Evolutionary conservation across 2,113 vertebrate species (phyloP).

Genomic region (Epinephelus fuscoguttatus): DNA sequence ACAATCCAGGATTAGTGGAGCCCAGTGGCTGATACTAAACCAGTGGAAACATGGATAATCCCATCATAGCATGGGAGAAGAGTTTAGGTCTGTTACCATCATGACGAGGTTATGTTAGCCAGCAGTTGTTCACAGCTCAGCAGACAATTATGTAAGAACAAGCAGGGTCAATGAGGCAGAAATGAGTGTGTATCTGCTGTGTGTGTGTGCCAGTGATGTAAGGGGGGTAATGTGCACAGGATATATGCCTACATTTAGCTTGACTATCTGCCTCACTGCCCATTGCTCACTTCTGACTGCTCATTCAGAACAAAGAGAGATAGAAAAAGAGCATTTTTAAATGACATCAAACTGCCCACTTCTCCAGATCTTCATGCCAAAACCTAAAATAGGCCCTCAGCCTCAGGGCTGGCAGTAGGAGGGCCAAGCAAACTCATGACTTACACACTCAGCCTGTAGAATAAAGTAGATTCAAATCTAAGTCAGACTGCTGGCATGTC

Average conservation of each 20-base stretch:
- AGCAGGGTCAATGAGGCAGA: slow-evolving; percentile 56
- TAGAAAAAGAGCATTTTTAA: slow-evolving; percentile 14
- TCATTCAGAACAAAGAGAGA: slow-evolving; percentile 43
- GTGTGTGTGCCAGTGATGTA: slow-evolving; percentile 14
- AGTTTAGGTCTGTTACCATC: slow-evolving; percentile 47
- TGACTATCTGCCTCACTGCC: slow-evolving; percentile 36
- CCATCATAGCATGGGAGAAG: background rate
- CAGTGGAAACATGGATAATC: slow-evolving; percentile 21
- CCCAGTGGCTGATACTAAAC: slow-evolving; percentile 2
- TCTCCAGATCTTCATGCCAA: slow-evolving; percentile 25
- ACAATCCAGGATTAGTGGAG: slow-evolving; percentile 26
- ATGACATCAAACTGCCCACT: slow-evolving; percentile 29
- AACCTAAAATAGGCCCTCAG: slow-evolving; percentile 23
- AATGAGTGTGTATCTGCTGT: slow-evolving; percentile 18
- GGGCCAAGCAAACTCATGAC: slow-evolving; percentile 4
- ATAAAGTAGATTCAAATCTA: slow-evolving; percentile 1
- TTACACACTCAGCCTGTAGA: background rate
- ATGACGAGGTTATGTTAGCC: slow-evolving; percentile 30
- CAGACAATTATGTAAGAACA: slow-evolving; percentile 56
- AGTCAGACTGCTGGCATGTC: background rate
- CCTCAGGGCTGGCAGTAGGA: slow-evolving; percentile 21
- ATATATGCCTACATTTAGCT: slow-evolving; percentile 33
- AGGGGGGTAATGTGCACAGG: slow-evolving; percentile 21
- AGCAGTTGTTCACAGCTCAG: slow-evolving; percentile 41
- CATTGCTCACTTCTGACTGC: slow-evolving; percentile 45